Evolutionary conservation across 1,140 invertebrate genomes (phyloP).

Genomic region (Triops cancriformis): DNA sequence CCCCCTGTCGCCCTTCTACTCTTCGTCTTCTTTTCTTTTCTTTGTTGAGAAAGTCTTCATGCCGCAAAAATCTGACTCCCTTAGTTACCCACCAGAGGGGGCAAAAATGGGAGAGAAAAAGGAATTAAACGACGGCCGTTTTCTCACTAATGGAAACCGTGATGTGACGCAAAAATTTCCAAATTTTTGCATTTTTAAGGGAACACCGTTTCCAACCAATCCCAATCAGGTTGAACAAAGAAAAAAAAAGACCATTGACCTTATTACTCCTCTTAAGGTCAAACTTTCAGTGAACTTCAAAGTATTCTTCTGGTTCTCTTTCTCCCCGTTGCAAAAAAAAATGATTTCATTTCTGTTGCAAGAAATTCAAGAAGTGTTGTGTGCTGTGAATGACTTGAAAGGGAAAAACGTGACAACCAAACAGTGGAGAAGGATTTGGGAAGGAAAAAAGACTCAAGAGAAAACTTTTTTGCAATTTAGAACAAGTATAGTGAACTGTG

Average conservation of each 20-base stretch:
- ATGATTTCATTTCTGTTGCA: background rate
- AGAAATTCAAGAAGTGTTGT: too few relatives aligned
- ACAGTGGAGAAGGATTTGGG: background rate
- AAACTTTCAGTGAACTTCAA: background rate
- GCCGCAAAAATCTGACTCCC: background rate
- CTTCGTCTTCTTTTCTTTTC: constrained; percentile 17
- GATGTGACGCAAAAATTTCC: background rate
- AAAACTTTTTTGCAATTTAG: background rate
- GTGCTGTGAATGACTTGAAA: too few relatives aligned
- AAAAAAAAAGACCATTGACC: background rate
- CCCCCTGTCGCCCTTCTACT: background rate
- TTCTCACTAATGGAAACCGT: background rate
- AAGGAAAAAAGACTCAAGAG: background rate
- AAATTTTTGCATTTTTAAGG: background rate
- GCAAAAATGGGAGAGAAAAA: background rate
- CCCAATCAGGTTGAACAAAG: background rate
- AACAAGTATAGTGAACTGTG: background rate
- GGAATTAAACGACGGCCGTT: background rate
- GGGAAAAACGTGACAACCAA: too few relatives aligned
- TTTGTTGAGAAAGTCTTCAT: background rate
- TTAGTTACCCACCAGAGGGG: background rate
- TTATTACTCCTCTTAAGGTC: background rate
- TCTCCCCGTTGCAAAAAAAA: background rate
- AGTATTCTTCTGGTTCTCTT: background rate
- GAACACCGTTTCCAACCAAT: background rate